Conservation (phyloP, 2,797 vertebrate species). For the Bryconaethiops microstoma region DNA sequence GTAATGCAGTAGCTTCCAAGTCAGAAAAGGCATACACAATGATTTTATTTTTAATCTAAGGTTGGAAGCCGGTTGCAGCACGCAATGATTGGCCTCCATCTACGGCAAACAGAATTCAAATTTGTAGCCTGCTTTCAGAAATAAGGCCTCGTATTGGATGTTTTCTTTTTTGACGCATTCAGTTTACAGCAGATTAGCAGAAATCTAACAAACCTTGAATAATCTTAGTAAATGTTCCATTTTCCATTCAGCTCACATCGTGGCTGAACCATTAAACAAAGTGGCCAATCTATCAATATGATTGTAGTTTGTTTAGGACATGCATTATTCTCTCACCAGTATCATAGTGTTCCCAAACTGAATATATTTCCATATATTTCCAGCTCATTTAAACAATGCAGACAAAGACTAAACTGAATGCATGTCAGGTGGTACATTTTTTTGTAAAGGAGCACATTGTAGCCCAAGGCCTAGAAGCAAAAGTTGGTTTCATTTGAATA, state of each 20-base stretch:
- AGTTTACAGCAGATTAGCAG: too few relatives aligned
- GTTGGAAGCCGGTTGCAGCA: background rate
- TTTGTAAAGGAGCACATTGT: background rate
- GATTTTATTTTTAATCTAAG: background rate
- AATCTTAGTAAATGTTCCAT: too few relatives aligned
- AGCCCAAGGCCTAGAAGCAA: background rate
- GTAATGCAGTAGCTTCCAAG: background rate
- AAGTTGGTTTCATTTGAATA: background rate
- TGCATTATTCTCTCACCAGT: background rate
- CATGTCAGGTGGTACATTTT: background rate
- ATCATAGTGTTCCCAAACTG: background rate
- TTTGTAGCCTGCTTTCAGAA: background rate
- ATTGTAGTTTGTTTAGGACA: slow-evolving; percentile 1
- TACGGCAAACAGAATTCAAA: background rate
- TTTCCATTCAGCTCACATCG: too few relatives aligned
- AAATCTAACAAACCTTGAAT: too few relatives aligned
- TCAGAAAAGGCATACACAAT: background rate
- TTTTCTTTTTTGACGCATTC: too few relatives aligned
- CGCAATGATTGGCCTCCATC: background rate
- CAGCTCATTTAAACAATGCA: background rate
- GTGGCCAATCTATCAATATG: too few relatives aligned
- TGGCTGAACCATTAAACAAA: too few relatives aligned
- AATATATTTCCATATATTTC: slow-evolving; percentile 1
- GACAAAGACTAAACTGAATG: background rate
- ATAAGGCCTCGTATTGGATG: background rate